Percentiles rank a stretch among this genome's conserved stretches.
These are phyloP conservation scores for Notodonta dromedarius DNA, from an alignment of 2,888 invertebrate genomes.

Conservation along the genomic window DNA sequence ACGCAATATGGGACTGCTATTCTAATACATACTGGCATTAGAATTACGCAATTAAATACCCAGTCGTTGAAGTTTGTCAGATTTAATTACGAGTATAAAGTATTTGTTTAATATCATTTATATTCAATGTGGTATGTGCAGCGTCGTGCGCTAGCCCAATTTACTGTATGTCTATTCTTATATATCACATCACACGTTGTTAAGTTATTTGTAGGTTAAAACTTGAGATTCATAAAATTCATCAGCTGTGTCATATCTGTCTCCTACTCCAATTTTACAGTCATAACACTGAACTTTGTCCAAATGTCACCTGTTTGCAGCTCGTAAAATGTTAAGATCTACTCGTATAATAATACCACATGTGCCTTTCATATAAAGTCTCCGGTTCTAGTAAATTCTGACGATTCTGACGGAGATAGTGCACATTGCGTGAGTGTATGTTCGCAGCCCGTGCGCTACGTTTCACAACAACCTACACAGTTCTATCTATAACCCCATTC, in stretches of 20 bases:
- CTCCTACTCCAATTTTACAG: neutral
- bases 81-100: neutral
- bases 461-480: slow-evolving; percentile 25
- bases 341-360: neutral
- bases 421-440: neutral
- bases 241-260: neutral
- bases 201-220: neutral
- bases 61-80: neutral
- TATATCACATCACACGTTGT: neutral
- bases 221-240: neutral
- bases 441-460: slow-evolving; percentile 7
- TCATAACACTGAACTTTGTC: slow-evolving; percentile 1
- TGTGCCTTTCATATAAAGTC: neutral
- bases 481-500: slow-evolving; percentile 40
- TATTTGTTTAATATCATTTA: neutral
- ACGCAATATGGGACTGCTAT: neutral
- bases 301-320: neutral
- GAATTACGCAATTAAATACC: neutral
- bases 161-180: neutral
- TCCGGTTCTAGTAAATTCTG: slow-evolving; percentile 1
- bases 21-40: neutral
- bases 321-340: neutral
- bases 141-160: neutral
- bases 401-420: neutral
- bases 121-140: neutral